Evolutionary conservation across 2,797 vertebrate species (phyloP), one percentile per base, ranked within the genome.

Genomic region (Sitta carolinensis): DNA sequence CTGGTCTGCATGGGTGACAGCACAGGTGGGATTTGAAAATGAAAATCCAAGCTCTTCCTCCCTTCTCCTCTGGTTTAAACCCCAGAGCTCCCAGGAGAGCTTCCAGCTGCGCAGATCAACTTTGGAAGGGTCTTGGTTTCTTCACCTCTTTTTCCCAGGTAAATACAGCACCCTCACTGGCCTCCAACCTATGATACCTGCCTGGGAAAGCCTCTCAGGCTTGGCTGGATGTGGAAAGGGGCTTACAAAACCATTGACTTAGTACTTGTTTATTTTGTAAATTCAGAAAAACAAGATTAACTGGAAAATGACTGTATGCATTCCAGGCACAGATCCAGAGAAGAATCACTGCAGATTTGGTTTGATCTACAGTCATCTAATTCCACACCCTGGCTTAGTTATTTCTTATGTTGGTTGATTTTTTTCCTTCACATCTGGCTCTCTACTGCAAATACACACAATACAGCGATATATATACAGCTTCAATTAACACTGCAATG

Each of bases 381-480:
- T 69, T 92, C 83, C 64, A 95, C 76, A 87, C 61, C 66, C 67
- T 66, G 64, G 50, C 54, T 84, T 72, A 92, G 52, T 50, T 50
- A 93, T 90, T 89, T 93, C 64, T 91, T 88, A 73, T 90, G 72
- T 66, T 10, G 25, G 15, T 72, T 91, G 26, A 6, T 59, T 59
- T 55, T 59, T 66, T 82, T 23, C 23, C 82, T 92, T 89, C 84
- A 92, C 64, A 90, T 95, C 89, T 96, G 84, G 79, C 77, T 91
- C 94, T 95, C 94, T 95, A 94, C 85, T 79, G 90, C 96, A 97
- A 97, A 96, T 89, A 96, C 89, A 93, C 88, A 96, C 87, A 96
- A 96, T 64, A 96, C 13, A 95, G 97, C 94, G 52, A 97, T 96
- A 96, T 96, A 97, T 94, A 91, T 93, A 97, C 91, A 97, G 88